Evolutionary conservation across 2,888 invertebrate species (phyloP).

Genomic region (Prosapia bicincta): DNA sequence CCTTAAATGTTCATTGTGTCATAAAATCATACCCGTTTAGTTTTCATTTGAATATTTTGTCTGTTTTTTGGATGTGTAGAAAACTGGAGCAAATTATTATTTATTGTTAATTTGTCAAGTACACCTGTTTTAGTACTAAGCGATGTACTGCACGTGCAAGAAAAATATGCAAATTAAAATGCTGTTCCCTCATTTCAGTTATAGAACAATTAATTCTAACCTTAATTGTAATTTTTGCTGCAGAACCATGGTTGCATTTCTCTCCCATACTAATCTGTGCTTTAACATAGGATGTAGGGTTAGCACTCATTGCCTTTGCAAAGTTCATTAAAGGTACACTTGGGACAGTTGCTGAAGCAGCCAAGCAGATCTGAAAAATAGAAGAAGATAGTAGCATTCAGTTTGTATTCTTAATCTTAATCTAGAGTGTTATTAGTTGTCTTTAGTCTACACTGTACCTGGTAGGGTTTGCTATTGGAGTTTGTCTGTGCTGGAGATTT

Average conservation of each 20-base stretch:
- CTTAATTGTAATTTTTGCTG: conserved; percentile 19
- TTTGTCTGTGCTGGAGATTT: conserved; percentile 44
- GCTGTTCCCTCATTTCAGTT: no score
- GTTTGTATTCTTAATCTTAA: no score
- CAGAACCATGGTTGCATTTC: conserved; percentile 43
- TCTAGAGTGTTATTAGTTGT: not conserved
- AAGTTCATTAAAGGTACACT: conserved; percentile 54
- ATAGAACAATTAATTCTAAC: not conserved
- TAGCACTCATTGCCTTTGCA: conserved; percentile 53
- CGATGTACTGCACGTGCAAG: no score
- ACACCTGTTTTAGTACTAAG: no score
- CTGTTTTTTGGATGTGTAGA: no score
- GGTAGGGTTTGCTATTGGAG: not conserved
- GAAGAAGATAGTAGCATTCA: not conserved
- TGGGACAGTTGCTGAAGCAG: conserved; percentile 50
- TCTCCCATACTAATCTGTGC: conserved; percentile 52
- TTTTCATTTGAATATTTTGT: no score
- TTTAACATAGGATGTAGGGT: conserved; percentile 50
- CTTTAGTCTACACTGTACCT: not conserved
- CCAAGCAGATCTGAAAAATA: conserved; percentile 26
- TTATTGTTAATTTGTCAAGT: no score
- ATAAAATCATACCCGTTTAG: no score
- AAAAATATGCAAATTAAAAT: no score
- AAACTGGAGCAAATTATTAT: no score
- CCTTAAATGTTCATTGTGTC: no score